Conservation (phyloP, 2,888 invertebrate genomes). For the Perizoma affinitatum region DNA sequence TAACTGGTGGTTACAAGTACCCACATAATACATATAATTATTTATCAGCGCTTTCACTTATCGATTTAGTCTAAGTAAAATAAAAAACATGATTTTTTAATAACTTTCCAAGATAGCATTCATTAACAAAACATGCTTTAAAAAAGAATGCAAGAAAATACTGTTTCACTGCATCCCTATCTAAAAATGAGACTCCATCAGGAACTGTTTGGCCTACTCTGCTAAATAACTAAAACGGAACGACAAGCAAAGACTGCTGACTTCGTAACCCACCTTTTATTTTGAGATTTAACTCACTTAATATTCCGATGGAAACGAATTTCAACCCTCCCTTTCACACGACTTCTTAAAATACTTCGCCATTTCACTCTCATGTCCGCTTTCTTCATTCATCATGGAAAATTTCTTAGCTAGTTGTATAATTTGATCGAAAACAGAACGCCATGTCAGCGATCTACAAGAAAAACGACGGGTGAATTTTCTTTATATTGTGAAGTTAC, state of each 20-base stretch:
- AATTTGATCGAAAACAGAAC: conserved; percentile 78
- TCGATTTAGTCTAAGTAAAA: too few relatives aligned
- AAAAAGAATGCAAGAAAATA: background rate
- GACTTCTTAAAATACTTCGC: conserved; percentile 46
- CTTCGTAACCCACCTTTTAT: conserved; percentile 75
- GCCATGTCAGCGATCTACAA: conserved; percentile 61
- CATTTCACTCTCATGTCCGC: conserved; percentile 50
- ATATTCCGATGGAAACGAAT: conserved; percentile 71
- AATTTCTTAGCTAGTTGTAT: conserved; percentile 61
- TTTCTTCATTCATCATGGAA: conserved; percentile 56
- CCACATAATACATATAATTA: background rate
- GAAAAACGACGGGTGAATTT: conserved; percentile 55
- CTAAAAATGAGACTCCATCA: conserved; percentile 53
- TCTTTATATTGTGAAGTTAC: conserved; percentile 40
- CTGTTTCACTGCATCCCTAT: conserved; percentile 20
- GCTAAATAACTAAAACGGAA: conserved; percentile 30
- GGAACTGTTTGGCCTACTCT: conserved; percentile 26
- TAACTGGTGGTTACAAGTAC: too few relatives aligned
- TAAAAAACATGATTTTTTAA: too few relatives aligned
- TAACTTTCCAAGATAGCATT: background rate
- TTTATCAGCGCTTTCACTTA: background rate
- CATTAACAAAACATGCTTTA: background rate
- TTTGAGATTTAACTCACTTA: conserved; percentile 80
- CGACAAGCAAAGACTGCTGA: conserved; percentile 57
- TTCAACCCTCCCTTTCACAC: conserved; percentile 56